Base-by-base conservation (phyloP, 2,888 invertebrate genomes). In the Oligia strigilis region DNA sequence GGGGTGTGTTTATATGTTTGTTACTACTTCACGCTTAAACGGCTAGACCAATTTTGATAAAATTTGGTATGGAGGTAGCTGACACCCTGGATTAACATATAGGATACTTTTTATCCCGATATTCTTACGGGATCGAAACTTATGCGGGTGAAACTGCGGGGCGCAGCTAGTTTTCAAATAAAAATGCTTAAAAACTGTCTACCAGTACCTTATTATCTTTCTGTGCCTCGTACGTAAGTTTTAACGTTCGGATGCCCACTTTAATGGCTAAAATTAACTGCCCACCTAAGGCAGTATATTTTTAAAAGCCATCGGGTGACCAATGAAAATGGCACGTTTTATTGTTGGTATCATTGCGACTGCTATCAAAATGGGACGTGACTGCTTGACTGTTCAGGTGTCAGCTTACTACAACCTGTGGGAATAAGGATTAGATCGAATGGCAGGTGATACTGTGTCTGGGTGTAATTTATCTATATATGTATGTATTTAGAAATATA, bases 291-390 rank as follows among this genome's bases (percentile, higher is more conserved):
- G 65, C 29, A 62, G 62, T 83, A 69, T 58, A 65, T 82, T 80
- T 82, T 81, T 78, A 65, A 89, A 78, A 62, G 76, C 75, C 58
- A 81, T 76, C 88, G 79, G 73, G 76, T 83, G 89, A 86, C 80
- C 80, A 76, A 80, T 88, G 85, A 86, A 88, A 87, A 43, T 29
- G 70, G 85, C 67, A 87, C 88, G 89, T 89, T 88, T 89, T 89
- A 88, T 82, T 82, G 66, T 64, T 43, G 70, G 82, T 79, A 78
- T 83, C 72, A 81, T 88, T 75, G 81, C 75, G 80, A 62, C 19
- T 46, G 72, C 89, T 77, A 89, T 89, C 87, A 87, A 88, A 81
- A 77, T 69, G 77, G 73, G 29, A 89, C 88, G 88, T 89, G 88
- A 79, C 80, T 83, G 52, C 8, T 58, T 52, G 72, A 46, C n/a